Evolutionary conservation across 2,888 invertebrate genomes (phyloP).

Genomic region (Erebia ligea): DNA sequence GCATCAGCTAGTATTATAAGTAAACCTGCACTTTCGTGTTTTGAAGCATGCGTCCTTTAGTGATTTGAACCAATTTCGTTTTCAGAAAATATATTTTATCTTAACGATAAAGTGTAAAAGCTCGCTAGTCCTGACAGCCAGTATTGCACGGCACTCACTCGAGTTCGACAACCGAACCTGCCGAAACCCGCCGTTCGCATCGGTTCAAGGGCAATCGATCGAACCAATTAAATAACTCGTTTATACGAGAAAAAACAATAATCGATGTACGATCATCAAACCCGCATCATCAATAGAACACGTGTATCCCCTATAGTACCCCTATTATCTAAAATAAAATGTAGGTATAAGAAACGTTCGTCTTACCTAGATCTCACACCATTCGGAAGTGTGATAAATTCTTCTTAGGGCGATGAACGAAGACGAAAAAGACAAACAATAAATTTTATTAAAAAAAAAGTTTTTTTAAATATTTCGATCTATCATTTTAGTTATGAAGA

Average conservation of each 20-base stretch:
- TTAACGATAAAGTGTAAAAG: constrained; percentile 5
- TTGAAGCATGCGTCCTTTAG: too few relatives aligned
- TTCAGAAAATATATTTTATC: not conserved
- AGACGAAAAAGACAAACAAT: too few relatives aligned
- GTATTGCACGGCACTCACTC: constrained; percentile 22
- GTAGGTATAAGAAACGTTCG: not conserved
- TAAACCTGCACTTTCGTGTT: too few relatives aligned
- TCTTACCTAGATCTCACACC: too few relatives aligned
- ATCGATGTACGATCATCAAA: not conserved
- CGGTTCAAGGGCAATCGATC: constrained; percentile 40
- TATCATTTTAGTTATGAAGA: too few relatives aligned
- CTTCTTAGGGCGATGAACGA: too few relatives aligned
- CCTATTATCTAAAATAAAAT: not conserved
- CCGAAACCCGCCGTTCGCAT: constrained; percentile 36
- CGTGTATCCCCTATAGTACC: not conserved
- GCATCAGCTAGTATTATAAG: too few relatives aligned
- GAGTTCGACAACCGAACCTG: constrained; percentile 40
- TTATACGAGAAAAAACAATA: not conserved
- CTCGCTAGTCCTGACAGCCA: not conserved
- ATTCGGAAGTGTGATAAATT: too few relatives aligned
- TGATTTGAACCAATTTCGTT: not conserved
- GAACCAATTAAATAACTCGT: constrained; percentile 9
- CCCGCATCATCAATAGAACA: constrained; percentile 4
- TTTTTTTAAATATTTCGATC: too few relatives aligned
- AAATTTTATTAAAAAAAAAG: too few relatives aligned